phyloP scores from a whole-genome alignment of 2,888 invertebrate species.

The Hipparchia semele region DNA sequence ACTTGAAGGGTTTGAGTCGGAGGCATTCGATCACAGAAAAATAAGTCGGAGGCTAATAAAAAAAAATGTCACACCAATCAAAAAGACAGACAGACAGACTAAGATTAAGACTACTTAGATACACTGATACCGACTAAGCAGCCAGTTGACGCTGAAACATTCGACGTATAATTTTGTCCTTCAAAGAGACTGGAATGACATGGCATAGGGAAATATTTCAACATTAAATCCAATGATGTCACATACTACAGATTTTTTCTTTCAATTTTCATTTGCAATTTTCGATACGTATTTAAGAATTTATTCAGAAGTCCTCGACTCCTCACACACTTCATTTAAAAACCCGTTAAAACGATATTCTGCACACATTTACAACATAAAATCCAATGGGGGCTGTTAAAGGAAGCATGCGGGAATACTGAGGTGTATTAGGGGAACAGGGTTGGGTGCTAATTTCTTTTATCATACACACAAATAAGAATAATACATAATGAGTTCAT shows the following conservation, averaged over 20 bases:
- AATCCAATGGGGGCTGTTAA: slow-evolving; percentile 72
- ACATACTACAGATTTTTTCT: background rate
- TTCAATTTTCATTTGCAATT: background rate
- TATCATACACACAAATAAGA: slow-evolving; percentile 24
- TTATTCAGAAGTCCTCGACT: slow-evolving; percentile 45
- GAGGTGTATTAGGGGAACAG: slow-evolving; percentile 48
- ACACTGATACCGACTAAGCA: too few species aligned
- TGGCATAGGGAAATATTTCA: too few species aligned
- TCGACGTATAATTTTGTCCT: too few species aligned
- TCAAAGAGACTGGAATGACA: too few species aligned
- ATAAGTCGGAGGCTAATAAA: too few species aligned
- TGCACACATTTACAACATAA: slow-evolving; percentile 77
- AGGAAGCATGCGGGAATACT: slow-evolving; percentile 80
- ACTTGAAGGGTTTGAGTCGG: too few species aligned
- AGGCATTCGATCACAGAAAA: too few species aligned
- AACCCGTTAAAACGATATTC: slow-evolving; percentile 79
- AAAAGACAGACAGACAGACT: too few species aligned
- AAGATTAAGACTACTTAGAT: too few species aligned
- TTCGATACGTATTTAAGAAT: slow-evolving; percentile 1
- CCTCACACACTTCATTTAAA: slow-evolving; percentile 81
- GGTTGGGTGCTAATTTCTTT: slow-evolving; percentile 42
- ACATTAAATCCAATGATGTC: too few species aligned
- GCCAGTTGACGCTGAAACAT: too few species aligned
- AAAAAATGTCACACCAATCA: too few species aligned
- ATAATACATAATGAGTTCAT: slow-evolving; percentile 32